A percentile compares a stretch with the other conserved stretches of the same genome.
Evolutionary conservation across 2,888 invertebrate genomes (phyloP).

Genomic region (Rotaria socialis): DNA sequence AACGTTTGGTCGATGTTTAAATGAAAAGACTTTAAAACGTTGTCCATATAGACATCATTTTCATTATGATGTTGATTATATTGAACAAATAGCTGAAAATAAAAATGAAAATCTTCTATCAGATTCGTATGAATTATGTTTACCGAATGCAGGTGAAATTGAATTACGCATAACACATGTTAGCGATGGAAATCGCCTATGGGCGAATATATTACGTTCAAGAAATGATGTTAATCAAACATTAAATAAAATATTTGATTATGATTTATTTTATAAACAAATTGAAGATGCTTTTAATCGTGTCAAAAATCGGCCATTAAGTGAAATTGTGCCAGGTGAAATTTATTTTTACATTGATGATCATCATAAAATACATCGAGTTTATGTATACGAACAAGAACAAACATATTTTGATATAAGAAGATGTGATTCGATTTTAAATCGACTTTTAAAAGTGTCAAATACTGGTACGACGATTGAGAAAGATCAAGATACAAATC

Average conservation of each 20-base stretch:
- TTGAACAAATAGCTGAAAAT: background rate
- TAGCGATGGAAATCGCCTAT: conserved; percentile 31
- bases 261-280: background rate
- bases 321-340: background rate
- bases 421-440: conserved; percentile 20
- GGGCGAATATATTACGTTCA: conserved; percentile 3
- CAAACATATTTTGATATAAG: background rate
- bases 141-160: background rate
- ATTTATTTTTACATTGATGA: background rate
- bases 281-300: background rate
- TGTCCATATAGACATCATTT: conserved; percentile 33
- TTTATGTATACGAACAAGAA: conserved; percentile 6
- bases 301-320: background rate
- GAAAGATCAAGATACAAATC: background rate
- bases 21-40: background rate
- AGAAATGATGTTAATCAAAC: background rate
- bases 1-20: background rate
- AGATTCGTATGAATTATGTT: background rate
- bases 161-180: conserved; percentile 16
- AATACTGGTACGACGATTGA: too few relatives aligned
- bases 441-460: conserved; percentile 6
- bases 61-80: conserved; percentile 24
- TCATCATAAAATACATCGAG: background rate
- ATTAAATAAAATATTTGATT: background rate
- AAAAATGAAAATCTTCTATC: background rate